Evolutionary conservation across 2,797 vertebrate species (phyloP), one percentile per base, ranked within the genome.

Genomic region (Hippopotamyrus pictus): DNA sequence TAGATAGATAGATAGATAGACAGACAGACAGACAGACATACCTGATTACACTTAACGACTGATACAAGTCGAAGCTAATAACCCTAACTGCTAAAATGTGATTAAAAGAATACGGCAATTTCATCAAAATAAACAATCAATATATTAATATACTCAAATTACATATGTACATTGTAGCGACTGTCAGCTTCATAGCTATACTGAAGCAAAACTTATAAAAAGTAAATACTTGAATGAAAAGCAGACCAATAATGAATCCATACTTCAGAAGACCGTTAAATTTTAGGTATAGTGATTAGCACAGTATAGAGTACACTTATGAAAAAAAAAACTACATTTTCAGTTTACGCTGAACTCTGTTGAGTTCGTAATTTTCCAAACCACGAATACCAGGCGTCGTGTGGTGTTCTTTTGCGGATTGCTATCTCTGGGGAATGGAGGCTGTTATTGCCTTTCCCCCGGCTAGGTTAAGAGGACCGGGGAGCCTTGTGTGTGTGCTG

Each of bases 371-470:
- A 48, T 25, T 46, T 76, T 73, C 33, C 53, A 44, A 73, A 29
- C 84, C 82, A 82, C 44, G 33, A 65, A 89, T 62, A 89, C 89
- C 90, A 92, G 91, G 91, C 90, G 90, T 90, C 91, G 88, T 89
- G 88, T 44, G 51, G 86, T 91, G 89, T 90, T 89, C 90, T 90
- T 87, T 90, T 90, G 69, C 91, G 89, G 91, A 91, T 90, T 91
- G 90, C 90, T 89, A 90, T 92, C 92, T 91, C 92, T 17, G 46
- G 92, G 92, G 91, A 93, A 62, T 88, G 89, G 84, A 90, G 89
- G 92, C 90, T 92, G 91, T 91, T 91, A 91, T 91, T 92, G 91
- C 90, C 90, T 89, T 89, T 91, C 59, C 84, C 82, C 86, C 53
- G 84, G 88, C 69, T 87, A 87, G 88, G 89, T 88, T 86, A 90